phyloP scores from a whole-genome alignment of 2,797 vertebrate genomes.

The Clarias pachynema region DNA sequence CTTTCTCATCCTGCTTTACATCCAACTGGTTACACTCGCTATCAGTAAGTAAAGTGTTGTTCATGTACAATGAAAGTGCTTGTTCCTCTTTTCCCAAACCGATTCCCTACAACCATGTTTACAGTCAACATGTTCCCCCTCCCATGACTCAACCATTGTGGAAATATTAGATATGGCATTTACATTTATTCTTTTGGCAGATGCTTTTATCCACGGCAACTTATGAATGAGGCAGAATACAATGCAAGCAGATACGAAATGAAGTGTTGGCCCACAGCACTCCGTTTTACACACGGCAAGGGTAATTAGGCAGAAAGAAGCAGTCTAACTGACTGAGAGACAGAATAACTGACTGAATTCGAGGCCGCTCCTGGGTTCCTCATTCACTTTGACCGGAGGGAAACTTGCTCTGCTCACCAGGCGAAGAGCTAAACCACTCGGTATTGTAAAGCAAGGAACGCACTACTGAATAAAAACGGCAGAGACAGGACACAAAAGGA shows the following conservation, averaged over 20 bases:
- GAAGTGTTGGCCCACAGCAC: constrained; percentile 70
- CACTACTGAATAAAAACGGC: constrained; percentile 35
- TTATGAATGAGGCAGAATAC: not conserved
- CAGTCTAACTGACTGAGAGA: constrained; percentile 63
- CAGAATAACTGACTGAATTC: constrained; percentile 53
- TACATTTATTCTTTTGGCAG: constrained; percentile 19
- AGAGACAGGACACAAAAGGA: constrained; percentile 14
- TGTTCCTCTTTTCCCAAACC: constrained; percentile 32
- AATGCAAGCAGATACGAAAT: constrained; percentile 49
- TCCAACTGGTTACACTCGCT: not conserved
- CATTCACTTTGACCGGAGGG: constrained; percentile 77
- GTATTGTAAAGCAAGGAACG: constrained; percentile 60
- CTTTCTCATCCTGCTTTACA: not conserved
- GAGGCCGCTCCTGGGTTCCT: constrained; percentile 76
- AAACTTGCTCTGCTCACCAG: constrained; percentile 69
- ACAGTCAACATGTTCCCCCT: constrained; percentile 48
- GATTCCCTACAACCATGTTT: constrained; percentile 57
- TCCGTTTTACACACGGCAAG: constrained; percentile 68
- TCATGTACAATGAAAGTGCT: constrained; percentile 23
- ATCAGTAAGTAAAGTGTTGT: constrained; percentile 4
- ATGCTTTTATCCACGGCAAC: constrained; percentile 1
- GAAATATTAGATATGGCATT: constrained; percentile 62
- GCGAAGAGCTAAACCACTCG: constrained; percentile 74
- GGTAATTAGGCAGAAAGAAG: constrained; percentile 80
- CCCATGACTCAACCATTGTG: constrained; percentile 69